Percentiles rank a stretch among this genome's conserved stretches.
Conservation (phyloP, 2,888 invertebrate species). For the Machimus rusticus region DNA sequence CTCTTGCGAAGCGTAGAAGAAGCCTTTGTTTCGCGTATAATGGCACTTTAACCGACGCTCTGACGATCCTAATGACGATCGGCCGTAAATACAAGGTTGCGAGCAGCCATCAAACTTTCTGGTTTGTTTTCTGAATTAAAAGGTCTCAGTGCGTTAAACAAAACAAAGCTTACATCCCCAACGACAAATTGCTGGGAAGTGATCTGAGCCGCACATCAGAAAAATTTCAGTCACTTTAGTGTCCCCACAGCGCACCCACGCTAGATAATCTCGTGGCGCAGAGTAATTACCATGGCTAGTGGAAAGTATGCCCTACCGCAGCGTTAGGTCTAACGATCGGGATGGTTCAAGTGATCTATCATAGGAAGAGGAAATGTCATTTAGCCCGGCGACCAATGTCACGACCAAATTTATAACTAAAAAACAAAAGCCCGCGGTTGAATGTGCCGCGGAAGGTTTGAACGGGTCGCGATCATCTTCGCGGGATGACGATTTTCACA, state of each 20-base stretch:
- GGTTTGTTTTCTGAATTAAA: background rate
- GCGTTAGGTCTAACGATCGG: background rate
- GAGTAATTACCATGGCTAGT: background rate
- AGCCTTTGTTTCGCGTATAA: background rate
- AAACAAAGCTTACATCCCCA: background rate
- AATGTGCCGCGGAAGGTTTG: background rate
- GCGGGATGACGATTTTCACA: background rate
- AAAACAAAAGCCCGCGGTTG: background rate
- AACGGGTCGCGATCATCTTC: background rate
- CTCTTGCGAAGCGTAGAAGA: background rate
- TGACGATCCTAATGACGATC: background rate
- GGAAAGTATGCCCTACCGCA: background rate
- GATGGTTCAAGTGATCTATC: slow-evolving; percentile 3
- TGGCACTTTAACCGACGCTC: background rate
- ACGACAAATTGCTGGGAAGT: background rate
- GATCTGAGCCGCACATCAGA: background rate
- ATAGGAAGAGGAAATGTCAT: slow-evolving; percentile 27
- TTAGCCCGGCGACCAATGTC: background rate
- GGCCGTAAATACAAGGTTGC: background rate
- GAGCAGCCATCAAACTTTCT: background rate
- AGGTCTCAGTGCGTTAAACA: background rate
- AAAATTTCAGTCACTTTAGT: background rate
- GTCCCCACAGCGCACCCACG: background rate
- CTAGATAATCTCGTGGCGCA: background rate
- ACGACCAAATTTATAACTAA: slow-evolving; percentile 21